These are phyloP conservation scores for Procambarus clarkii DNA, from an alignment of 1,140 invertebrate species.

Conservation along the genomic window DNA sequence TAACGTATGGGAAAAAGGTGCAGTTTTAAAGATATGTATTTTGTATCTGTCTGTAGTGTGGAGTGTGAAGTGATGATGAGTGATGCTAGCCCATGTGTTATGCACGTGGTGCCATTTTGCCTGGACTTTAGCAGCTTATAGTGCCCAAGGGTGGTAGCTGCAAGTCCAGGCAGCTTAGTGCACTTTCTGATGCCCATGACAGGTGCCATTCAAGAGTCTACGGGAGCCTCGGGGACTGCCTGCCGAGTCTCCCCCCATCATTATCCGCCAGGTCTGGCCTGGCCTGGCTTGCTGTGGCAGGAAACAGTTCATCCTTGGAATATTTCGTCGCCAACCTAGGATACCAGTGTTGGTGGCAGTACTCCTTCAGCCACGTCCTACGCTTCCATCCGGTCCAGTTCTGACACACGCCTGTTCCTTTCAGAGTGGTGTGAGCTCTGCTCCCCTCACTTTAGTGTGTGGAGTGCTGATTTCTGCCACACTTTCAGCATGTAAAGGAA, in stretches of 20 bases:
- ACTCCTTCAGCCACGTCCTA: background rate
- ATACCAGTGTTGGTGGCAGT: background rate
- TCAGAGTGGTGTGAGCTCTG: constrained; percentile 5
- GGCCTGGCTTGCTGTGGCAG: background rate
- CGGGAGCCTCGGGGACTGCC: constrained; percentile 20
- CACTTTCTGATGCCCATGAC: constrained; percentile 60
- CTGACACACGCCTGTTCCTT: background rate
- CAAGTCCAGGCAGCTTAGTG: constrained; percentile 49
- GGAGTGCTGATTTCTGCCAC: constrained; percentile 12
- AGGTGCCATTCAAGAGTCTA: constrained; percentile 51
- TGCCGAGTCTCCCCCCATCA: constrained; percentile 12
- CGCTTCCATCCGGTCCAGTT: background rate
- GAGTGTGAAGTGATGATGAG: constrained; percentile 44
- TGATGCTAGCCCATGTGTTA: constrained; percentile 20
- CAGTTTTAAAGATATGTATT: constrained; percentile 34
- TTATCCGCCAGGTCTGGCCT: background rate
- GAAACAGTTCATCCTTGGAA: background rate
- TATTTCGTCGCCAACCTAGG: background rate
- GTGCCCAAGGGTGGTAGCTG: constrained; percentile 14
- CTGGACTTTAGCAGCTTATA: background rate
- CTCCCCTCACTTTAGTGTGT: constrained; percentile 17
- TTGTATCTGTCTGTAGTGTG: constrained; percentile 31
- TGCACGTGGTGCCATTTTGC: constrained; percentile 1
- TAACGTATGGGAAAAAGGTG: constrained; percentile 25
- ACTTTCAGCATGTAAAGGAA: constrained; percentile 19